phyloP scores from a whole-genome alignment of 2,113 vertebrate species.

The Hemichromis elongatus region DNA sequence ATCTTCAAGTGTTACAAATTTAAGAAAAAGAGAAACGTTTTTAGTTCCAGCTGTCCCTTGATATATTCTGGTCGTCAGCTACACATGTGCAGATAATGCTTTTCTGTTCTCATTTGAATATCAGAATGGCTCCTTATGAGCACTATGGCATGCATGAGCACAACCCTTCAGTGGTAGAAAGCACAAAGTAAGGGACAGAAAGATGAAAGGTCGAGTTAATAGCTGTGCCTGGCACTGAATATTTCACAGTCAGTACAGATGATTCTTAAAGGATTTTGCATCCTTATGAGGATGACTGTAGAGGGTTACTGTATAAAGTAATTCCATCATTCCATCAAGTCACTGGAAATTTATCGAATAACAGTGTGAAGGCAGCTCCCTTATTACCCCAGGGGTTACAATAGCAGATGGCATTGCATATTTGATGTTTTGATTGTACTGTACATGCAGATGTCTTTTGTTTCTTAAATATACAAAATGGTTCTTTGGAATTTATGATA shows the following conservation, averaged over 20 bases:
- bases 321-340: background rate
- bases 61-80: constrained; percentile 62
- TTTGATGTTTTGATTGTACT: rapidly evolving
- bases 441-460: background rate
- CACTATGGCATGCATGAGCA: constrained; percentile 62
- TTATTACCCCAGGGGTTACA: rapidly evolving
- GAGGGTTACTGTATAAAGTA: background rate
- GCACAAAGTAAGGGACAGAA: constrained; percentile 8
- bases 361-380: background rate
- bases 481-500: background rate
- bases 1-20: constrained; percentile 7
- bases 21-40: background rate
- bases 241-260: background rate
- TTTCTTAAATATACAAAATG: background rate
- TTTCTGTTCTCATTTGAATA: constrained; percentile 55
- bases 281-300: constrained; percentile 25
- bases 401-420: background rate
- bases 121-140: constrained; percentile 61
- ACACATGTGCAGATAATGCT: constrained; percentile 55
- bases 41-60: constrained; percentile 53
- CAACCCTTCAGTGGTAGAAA: constrained; percentile 38
- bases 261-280: constrained; percentile 9
- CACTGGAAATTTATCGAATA: background rate
- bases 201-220: constrained; percentile 67
- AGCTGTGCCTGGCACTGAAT: constrained; percentile 11